Base-by-base conservation (phyloP, 2,888 invertebrate genomes). In the Noctuana brunneofusca region DNA sequence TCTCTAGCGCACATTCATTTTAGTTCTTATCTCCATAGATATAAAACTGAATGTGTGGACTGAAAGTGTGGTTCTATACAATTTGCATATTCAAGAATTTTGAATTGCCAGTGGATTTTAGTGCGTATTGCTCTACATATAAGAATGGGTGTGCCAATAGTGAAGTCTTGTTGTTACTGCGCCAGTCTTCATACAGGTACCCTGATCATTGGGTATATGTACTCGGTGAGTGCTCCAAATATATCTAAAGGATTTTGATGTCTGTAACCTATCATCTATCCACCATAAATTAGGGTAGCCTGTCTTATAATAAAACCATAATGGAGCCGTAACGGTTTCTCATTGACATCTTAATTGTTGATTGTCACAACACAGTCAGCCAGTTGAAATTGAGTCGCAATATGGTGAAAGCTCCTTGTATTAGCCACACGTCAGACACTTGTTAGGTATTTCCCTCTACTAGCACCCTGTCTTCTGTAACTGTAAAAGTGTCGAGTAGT, bases 101-200 rank as follows among this genome's bases (percentile, higher is more conserved):
- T 22, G 22, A 9, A 20, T 3, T 14, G 20, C 5, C n/a, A 24
- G 35, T 38, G 22, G n/a, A 58, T 58, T 58, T 38, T 58, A 41
- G 59, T 53, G 30, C 12, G 20, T 59, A 53, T 52, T 32, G 20
- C 11, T 1, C 14, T 22, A 32, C 14, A 14, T 1, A 53, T 53
- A 59, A 30, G 22, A 48, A 90, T 91, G 90, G 78, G 90, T 63
- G 87, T 90, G 65, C 90, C 90, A 1, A 87, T 89, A 75, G 79
- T 90, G 66, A 82, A 81, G 12, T 83, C 69, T 2, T 91, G 89
- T 64, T 91, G 90, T 64, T 87, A 69, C 65, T 86, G 86, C 52
- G 83, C 75, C 8, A 82, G 72, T 58, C 67, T 90, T 54, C 86
- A 87, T 16, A 87, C 82, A 0, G 90, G 88, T 11, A 89, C 89